phyloP scores from a whole-genome alignment of 2,797 vertebrate genomes.

The Knipowitschia caucasica region DNA sequence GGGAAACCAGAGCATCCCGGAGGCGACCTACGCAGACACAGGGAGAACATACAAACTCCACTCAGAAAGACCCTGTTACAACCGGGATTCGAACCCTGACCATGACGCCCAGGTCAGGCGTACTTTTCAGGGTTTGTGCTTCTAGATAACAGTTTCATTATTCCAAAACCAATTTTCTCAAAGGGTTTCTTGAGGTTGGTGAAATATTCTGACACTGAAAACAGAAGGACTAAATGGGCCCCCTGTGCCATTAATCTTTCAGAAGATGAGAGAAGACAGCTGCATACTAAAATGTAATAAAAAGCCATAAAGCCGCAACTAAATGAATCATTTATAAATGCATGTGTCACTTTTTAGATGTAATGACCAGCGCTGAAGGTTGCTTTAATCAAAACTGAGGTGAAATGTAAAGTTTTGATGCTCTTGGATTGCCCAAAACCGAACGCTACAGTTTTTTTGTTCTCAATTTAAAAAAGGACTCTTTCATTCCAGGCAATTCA shows the following conservation, averaged over 20 bases:
- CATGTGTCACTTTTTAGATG: conserved; percentile 15
- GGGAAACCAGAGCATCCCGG: too few species aligned
- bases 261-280: conserved; percentile 28
- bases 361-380: not conserved
- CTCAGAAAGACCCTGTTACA: too few species aligned
- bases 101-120: too few species aligned
- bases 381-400: not conserved
- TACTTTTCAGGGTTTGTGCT: too few species aligned
- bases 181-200: not conserved
- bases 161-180: not conserved
- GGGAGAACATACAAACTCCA: too few species aligned
- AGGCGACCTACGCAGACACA: too few species aligned
- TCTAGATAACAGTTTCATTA: not conserved
- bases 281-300: conserved; percentile 44
- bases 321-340: conserved; percentile 40
- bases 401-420: too few species aligned
- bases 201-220: conserved; percentile 14
- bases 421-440: too few species aligned
- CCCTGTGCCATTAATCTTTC: conserved; percentile 21
- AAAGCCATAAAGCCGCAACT: conserved; percentile 45
- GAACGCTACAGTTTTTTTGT: too few species aligned
- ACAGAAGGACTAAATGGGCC: conserved; percentile 10
- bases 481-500: too few species aligned
- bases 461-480: too few species aligned
- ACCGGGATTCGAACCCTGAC: too few species aligned